A percentile compares a stretch with the other conserved stretches of the same genome.
These are phyloP conservation scores for Coecobrya sp. DNA, from an alignment of 2,888 invertebrate genomes.

Conservation along the genomic window DNA sequence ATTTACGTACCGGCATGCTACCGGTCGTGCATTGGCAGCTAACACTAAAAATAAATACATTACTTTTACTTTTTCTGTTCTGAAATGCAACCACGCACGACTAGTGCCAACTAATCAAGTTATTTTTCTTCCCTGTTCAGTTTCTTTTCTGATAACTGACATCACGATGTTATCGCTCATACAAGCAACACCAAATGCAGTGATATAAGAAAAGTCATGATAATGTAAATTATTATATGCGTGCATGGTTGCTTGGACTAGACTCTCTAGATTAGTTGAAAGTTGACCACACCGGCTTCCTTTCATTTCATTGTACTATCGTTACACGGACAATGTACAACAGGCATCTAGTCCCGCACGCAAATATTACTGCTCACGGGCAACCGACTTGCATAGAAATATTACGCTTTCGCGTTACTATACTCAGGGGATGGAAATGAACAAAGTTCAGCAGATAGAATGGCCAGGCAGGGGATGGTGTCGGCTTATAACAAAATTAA, in stretches of 20 bases:
- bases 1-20: conserved; percentile 53
- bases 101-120: conserved; percentile 60
- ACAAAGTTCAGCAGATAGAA: conserved; percentile 1
- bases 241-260: neutral
- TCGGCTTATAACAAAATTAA: conserved; percentile 69
- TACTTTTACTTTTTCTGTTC: conserved; percentile 53
- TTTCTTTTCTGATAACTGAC: conserved; percentile 6
- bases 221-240: conserved; percentile 28
- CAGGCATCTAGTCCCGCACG: no score
- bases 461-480: neutral
- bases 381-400: neutral
- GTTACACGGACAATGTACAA: no score
- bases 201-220: conserved; percentile 8
- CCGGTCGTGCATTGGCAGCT: conserved; percentile 71
- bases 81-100: neutral
- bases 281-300: conserved; percentile 53
- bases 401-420: neutral
- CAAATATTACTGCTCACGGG: no score
- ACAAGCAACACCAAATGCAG: neutral
- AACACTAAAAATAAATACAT: conserved; percentile 72
- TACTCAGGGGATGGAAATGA: neutral
- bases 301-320: conserved; percentile 2
- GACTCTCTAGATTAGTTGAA: neutral
- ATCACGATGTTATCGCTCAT: neutral
- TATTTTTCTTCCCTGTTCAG: conserved; percentile 50